phyloP scores from a whole-genome alignment of 2,888 invertebrate genomes.

The Tortricodes alternella region DNA sequence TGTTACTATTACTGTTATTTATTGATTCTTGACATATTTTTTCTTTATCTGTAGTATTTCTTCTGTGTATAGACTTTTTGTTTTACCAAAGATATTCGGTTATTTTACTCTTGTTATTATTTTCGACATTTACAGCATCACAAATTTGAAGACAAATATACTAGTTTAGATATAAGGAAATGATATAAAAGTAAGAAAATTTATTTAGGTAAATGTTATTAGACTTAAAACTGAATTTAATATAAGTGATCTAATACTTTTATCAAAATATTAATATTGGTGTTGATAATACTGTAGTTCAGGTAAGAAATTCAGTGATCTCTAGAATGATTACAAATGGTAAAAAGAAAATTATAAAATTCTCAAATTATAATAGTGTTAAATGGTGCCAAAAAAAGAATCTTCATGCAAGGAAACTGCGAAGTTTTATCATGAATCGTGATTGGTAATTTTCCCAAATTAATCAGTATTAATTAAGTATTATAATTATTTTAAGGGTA shows the following conservation, averaged over 20 bases:
- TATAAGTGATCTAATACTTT: slow-evolving; percentile 37
- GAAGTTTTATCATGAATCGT: not conserved
- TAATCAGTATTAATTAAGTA: slow-evolving; percentile 15
- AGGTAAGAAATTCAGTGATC: slow-evolving; percentile 38
- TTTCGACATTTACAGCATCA: not conserved
- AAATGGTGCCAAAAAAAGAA: slow-evolving; percentile 57
- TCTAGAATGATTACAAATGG: slow-evolving; percentile 10
- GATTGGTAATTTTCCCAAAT: not conserved
- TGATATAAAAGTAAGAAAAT: slow-evolving; percentile 7
- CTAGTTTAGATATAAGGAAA: slow-evolving; percentile 2
- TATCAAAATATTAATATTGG: slow-evolving; percentile 36
- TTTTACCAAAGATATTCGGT: not conserved
- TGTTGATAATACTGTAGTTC: slow-evolving; percentile 39
- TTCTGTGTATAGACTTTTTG: not conserved
- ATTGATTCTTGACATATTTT: not conserved
- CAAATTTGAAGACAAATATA: not conserved
- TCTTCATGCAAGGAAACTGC: slow-evolving; percentile 32
- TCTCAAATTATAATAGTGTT: slow-evolving; percentile 32
- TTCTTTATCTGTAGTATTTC: not conserved
- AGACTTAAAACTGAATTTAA: slow-evolving; percentile 42
- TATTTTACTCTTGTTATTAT: slow-evolving; percentile 1
- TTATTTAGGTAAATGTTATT: slow-evolving; percentile 44
- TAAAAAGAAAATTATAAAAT: not conserved
- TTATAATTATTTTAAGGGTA: too few relatives aligned
- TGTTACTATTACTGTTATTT: not conserved